Percentiles rank a stretch among this genome's conserved stretches.
Evolutionary conservation across 2,888 invertebrate genomes (phyloP).

Genomic region (Drosophila kanekoi): DNA sequence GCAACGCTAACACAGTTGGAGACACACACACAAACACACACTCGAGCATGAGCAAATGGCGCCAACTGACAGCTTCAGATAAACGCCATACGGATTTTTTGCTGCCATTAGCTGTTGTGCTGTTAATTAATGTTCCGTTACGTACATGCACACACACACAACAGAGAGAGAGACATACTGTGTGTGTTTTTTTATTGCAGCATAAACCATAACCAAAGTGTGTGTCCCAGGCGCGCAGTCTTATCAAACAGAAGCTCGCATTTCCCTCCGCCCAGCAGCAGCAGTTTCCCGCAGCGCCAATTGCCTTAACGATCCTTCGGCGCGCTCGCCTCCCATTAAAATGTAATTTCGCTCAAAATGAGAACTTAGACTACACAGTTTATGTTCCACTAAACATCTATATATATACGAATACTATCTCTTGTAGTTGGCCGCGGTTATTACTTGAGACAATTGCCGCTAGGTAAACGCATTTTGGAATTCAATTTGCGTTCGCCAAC

Average conservation of each 20-base stretch:
- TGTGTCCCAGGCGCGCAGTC: neutral
- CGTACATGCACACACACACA: constrained; percentile 23
- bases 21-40: constrained; percentile 6
- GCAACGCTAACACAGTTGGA: constrained; percentile 1
- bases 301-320: constrained; percentile 46
- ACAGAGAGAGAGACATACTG: neutral
- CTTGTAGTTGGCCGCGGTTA: too few relatives aligned
- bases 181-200: constrained; percentile 47
- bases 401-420: too few relatives aligned
- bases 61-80: constrained; percentile 65
- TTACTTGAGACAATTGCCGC: neutral
- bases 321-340: constrained; percentile 43
- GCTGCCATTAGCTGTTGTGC: constrained; percentile 44
- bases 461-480: constrained; percentile 1
- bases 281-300: constrained; percentile 49
- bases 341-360: constrained; percentile 38
- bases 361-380: too few relatives aligned
- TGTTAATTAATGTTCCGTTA: constrained; percentile 72
- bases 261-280: neutral
- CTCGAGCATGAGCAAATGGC: constrained; percentile 36
- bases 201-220: constrained; percentile 26
- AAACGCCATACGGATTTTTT: constrained; percentile 53
- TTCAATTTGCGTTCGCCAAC: constrained; percentile 30
- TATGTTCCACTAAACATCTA: too few relatives aligned
- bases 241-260: constrained; percentile 29